Conservation (phyloP, 2,113 vertebrate species). For the Xiphophorus maculatus region DNA sequence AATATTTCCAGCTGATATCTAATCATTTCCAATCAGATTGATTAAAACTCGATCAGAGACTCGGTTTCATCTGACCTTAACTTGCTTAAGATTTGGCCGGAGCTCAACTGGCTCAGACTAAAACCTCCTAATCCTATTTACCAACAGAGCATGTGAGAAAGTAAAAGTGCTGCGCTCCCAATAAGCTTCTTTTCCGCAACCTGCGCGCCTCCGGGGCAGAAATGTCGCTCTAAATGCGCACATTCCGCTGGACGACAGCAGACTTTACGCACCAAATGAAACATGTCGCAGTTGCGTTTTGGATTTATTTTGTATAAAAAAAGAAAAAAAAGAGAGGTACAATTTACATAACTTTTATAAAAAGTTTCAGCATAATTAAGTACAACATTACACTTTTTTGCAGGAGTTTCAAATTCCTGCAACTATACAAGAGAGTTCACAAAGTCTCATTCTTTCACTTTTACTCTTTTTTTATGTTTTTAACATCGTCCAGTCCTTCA, state of each 20-base stretch:
- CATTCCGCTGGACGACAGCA: neutral
- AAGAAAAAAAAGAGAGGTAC: slow-evolving; percentile 86
- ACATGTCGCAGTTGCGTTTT: slow-evolving; percentile 88
- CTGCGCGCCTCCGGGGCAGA: slow-evolving; percentile 4
- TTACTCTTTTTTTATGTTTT: slow-evolving; percentile 55
- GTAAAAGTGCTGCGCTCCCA: slow-evolving; percentile 53
- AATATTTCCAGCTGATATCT: neutral
- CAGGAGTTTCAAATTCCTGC: slow-evolving; percentile 93
- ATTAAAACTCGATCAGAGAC: no score
- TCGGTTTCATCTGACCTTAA: slow-evolving; percentile 1
- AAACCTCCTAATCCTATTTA: slow-evolving; percentile 62
- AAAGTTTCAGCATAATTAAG: slow-evolving; percentile 99
- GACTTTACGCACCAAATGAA: slow-evolving; percentile 57
- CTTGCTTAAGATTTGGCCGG: slow-evolving; percentile 15
- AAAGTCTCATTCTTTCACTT: slow-evolving; percentile 84
- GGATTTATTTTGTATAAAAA: slow-evolving; percentile 98
- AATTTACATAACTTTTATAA: slow-evolving; percentile 99
- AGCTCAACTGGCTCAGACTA: slow-evolving; percentile 33
- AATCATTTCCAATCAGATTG: neutral
- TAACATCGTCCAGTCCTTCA: slow-evolving; percentile 91
- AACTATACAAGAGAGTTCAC: slow-evolving; percentile 98
- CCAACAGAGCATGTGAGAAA: slow-evolving; percentile 55
- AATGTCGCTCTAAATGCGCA: slow-evolving; percentile 25
- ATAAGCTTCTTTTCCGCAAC: slow-evolving; percentile 29
- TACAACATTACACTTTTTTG: slow-evolving; percentile 95